phyloP scores from a whole-genome alignment of 1,140 invertebrate species.

The Alviniconcha marisindica region DNA sequence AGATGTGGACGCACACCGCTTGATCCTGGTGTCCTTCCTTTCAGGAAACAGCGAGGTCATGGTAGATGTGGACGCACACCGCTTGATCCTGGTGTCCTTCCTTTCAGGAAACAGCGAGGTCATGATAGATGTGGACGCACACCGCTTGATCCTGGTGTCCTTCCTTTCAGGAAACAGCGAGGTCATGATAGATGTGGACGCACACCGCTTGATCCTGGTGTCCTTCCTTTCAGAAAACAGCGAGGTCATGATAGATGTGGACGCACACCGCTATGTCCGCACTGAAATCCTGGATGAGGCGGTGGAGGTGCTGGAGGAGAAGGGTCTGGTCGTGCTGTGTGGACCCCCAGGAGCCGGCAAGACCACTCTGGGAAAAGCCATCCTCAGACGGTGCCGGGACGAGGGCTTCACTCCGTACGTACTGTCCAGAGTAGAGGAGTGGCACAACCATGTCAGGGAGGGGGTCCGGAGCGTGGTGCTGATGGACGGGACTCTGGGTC shows the following conservation, averaged over 20 bases:
- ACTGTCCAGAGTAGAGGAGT: background rate
- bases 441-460: background rate
- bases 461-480: background rate
- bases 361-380: background rate
- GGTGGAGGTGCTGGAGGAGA: background rate
- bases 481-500: conserved; percentile 27
- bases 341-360: conserved; percentile 13
- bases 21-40: too few relatives aligned
- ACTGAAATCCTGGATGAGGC: background rate
- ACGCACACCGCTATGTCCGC: background rate
- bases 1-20: too few relatives aligned
- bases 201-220: background rate
- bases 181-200: too few relatives aligned
- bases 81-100: too few relatives aligned
- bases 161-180: too few relatives aligned
- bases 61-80: too few relatives aligned
- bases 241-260: background rate
- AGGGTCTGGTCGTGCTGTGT: background rate
- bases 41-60: too few relatives aligned
- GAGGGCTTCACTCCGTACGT: background rate
- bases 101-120: too few relatives aligned
- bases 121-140: too few relatives aligned
- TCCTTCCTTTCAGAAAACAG: conserved; percentile 1
- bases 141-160: too few relatives aligned
- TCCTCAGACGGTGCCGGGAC: background rate